Conservation (phyloP, 2,888 invertebrate species). For the Hoplodrina blanda region DNA sequence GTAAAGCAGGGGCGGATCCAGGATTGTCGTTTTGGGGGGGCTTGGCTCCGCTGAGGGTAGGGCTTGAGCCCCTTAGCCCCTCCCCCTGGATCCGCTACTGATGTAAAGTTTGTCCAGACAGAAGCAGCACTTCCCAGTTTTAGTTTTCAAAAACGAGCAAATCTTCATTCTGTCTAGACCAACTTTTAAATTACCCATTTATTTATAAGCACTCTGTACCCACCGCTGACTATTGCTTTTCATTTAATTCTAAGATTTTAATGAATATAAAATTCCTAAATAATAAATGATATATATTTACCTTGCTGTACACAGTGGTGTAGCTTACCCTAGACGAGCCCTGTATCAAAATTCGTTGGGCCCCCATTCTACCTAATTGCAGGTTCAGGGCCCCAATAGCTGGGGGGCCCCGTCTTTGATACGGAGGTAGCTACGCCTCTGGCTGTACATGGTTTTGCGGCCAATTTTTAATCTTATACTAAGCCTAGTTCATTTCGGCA, state of each 20-base stretch:
- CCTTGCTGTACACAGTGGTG: slow-evolving; percentile 8
- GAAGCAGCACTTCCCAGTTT: not conserved
- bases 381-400: no score
- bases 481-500: slow-evolving; percentile 3
- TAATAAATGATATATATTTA: slow-evolving; percentile 20
- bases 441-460: slow-evolving; percentile 5
- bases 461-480: slow-evolving; percentile 8
- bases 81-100: not conserved
- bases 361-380: no score
- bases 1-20: no score
- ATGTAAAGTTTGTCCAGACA: slow-evolving; percentile 9
- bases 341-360: no score
- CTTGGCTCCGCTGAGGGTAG: no score
- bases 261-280: not conserved
- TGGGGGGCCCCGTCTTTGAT: no score
- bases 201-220: slow-evolving; percentile 9
- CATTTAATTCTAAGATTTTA: slow-evolving; percentile 20
- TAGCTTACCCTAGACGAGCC: no score
- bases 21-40: no score
- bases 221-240: slow-evolving; percentile 30
- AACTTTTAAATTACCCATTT: slow-evolving; percentile 13
- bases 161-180: not conserved
- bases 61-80: no score
- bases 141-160: not conserved
- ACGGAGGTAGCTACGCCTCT: no score